phyloP scores from a whole-genome alignment of 2,113 vertebrate genomes.

The Nothoprocta perdicaria region DNA sequence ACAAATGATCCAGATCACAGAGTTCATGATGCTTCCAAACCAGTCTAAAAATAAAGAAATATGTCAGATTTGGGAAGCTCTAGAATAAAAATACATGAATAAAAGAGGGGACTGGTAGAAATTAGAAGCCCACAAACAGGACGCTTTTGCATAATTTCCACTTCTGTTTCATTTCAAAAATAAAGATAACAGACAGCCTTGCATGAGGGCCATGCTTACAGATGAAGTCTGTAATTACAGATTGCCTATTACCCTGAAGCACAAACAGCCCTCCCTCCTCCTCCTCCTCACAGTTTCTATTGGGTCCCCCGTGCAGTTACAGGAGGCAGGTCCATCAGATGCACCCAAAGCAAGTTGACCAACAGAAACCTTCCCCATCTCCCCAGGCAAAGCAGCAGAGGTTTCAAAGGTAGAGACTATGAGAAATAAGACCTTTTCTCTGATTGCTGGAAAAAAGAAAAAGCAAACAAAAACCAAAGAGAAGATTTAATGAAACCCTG shows the following conservation, averaged over 20 bases:
- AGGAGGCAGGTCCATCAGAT: background rate
- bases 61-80: background rate
- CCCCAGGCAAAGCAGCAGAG: background rate
- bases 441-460: too few relatives aligned
- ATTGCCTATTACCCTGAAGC: background rate
- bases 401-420: background rate
- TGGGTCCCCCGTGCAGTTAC: accelerated
- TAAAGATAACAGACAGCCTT: background rate
- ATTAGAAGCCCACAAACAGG: background rate
- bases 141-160: background rate
- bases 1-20: background rate
- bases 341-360: background rate
- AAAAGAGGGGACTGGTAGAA: background rate
- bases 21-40: background rate
- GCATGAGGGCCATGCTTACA: background rate
- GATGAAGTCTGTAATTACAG: background rate
- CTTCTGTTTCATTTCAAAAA: background rate
- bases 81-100: background rate
- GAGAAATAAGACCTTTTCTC: background rate
- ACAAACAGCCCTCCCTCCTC: background rate
- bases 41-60: background rate
- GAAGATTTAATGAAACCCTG: background rate
- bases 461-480: too few relatives aligned
- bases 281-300: background rate
- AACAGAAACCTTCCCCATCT: background rate